Evolutionary conservation across 2,888 invertebrate species (phyloP).

Genomic region (Drosophila mimica): DNA sequence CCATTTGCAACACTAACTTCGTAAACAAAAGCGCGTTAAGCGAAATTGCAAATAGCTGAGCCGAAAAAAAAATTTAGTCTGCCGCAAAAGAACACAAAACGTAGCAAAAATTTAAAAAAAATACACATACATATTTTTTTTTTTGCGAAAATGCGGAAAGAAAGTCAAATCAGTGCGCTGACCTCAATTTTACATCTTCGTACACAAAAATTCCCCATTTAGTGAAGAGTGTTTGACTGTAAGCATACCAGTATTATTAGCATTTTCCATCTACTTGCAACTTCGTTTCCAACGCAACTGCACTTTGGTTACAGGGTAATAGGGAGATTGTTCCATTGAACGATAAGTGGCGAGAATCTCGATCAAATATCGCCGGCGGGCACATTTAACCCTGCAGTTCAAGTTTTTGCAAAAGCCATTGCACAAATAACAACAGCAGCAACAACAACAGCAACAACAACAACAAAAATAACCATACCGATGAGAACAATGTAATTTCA

Average conservation of each 20-base stretch:
- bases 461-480: background rate
- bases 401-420: slow-evolving; percentile 67
- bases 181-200: slow-evolving; percentile 57
- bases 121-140: background rate
- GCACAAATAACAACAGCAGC: slow-evolving; percentile 32
- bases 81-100: slow-evolving; percentile 34
- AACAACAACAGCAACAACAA: slow-evolving; percentile 17
- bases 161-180: slow-evolving; percentile 61
- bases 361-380: slow-evolving; percentile 34
- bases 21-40: slow-evolving; percentile 55
- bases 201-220: background rate
- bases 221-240: slow-evolving; percentile 4
- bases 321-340: slow-evolving; percentile 30
- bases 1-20: slow-evolving; percentile 33
- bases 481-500: slow-evolving; percentile 67
- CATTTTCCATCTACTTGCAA: background rate
- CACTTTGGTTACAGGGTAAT: background rate
- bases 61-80: slow-evolving; percentile 27
- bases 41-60: slow-evolving; percentile 62
- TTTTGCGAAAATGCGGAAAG: slow-evolving; percentile 46
- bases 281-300: background rate
- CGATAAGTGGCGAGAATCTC: slow-evolving; percentile 21
- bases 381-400: slow-evolving; percentile 64
- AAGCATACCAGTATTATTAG: slow-evolving; percentile 6
- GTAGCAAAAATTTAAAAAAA: slow-evolving; percentile 20